Base-by-base conservation (phyloP, 2,888 invertebrate genomes). In the Lordiphosa andalusiaca region DNA sequence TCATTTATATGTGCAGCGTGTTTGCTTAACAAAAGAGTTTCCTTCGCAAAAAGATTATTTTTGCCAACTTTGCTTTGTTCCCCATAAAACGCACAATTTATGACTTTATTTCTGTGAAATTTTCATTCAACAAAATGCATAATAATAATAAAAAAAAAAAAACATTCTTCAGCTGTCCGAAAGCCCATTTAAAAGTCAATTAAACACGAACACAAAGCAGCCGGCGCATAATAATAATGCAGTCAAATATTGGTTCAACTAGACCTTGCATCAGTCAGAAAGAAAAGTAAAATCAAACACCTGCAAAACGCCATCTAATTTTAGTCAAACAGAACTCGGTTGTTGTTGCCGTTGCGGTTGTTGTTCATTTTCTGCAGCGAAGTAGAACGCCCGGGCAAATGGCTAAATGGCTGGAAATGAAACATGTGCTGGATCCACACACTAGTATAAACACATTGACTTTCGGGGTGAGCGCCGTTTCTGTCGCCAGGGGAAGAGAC, bases 151-250 rank as follows among this genome's bases (percentile, higher is more conserved):
- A 9, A 30, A 30, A 30, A 3, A 30, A 30, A 30, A 30, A 9
- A 30, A 30, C 30, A 10, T 9, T 39, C 44, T 51, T 48, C 46
- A 53, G 16, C 38, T 44, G 36, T 25, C 57, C 50, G 41, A 38
- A 51, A 57, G 74, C 53, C 71, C 64, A 67, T 82, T 77, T 62
- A 82, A 76, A 62, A 73, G 63, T 84, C 76, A 66, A 71, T 77
- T 65, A 60, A 49, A 61, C 40, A 44, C 51, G 48, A 64, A 64
- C 55, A 68, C 53, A 58, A 58, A 59, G 54, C 30, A 62, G 39
- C 13, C 19, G 6, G 13, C 2, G 5, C 38, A 25, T 25, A 16
- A 30, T 25, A 16, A 30, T 12, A 46, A 9, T 47, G 36, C 47
- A 47, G 21, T 47, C 36, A 13, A 12, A 9, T 7, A 10, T 23